These are phyloP conservation scores for Alosa alosa DNA, from an alignment of 2,113 vertebrate species.

Conservation along the genomic window DNA sequence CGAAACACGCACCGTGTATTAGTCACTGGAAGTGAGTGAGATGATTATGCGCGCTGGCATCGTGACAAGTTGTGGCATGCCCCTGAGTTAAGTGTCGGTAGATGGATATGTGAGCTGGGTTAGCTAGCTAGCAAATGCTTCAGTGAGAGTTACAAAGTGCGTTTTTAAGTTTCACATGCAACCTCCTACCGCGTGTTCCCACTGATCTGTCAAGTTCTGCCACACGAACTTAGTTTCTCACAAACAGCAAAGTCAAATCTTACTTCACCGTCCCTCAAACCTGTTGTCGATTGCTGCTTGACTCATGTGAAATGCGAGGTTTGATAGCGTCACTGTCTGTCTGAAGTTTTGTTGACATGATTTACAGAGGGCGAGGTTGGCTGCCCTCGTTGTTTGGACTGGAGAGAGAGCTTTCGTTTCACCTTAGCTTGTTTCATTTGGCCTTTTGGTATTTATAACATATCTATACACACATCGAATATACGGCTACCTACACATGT, in stretches of 20 bases:
- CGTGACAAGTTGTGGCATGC: neutral
- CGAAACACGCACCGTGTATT: neutral
- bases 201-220: neutral
- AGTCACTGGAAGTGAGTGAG: neutral
- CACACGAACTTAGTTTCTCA: neutral
- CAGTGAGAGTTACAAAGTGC: neutral
- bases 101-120: neutral
- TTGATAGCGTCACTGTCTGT: neutral
- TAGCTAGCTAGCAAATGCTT: neutral
- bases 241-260: neutral
- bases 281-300: neutral
- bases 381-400: no score
- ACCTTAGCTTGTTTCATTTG: neutral
- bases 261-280: neutral
- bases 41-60: neutral
- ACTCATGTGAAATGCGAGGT: neutral
- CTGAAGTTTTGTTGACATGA: neutral
- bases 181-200: neutral
- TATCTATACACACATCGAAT: neutral
- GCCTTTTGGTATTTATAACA: neutral
- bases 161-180: neutral
- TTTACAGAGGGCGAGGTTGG: neutral
- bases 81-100: neutral
- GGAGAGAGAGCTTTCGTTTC: neutral
- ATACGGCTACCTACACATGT: neutral